Percentiles rank a stretch among this genome's conserved stretches.
Conservation (phyloP, 2,888 invertebrate species). For the Prosapia bicincta region DNA sequence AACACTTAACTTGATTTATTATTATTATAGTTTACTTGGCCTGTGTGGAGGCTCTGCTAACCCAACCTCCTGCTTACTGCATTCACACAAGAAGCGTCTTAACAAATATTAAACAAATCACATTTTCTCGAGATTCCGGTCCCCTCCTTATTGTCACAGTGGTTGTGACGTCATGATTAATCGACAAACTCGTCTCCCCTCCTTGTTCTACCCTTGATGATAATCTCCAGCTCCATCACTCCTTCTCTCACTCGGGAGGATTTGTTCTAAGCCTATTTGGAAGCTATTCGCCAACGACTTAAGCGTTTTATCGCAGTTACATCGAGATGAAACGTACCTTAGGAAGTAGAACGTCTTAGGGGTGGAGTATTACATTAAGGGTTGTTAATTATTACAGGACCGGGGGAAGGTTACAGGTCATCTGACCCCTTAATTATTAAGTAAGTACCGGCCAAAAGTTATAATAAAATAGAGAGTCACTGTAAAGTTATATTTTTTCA, state of each 20-base stretch:
- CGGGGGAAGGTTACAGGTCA: neutral
- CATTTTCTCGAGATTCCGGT: neutral
- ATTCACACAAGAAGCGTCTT: neutral
- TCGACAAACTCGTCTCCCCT: neutral
- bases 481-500: too few species aligned
- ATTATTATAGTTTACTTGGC: too few species aligned
- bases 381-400: neutral
- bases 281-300: neutral
- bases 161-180: constrained; percentile 2
- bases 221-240: neutral
- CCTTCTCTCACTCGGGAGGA: neutral
- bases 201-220: neutral
- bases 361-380: neutral
- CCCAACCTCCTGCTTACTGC: too few species aligned
- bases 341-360: neutral
- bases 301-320: neutral
- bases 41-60: too few species aligned
- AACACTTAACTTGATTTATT: too few species aligned
- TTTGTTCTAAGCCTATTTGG: neutral
- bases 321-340: neutral
- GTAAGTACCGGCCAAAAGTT: too few species aligned
- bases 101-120: neutral
- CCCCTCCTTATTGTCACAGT: neutral
- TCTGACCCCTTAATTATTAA: too few species aligned
- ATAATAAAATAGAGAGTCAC: too few species aligned